Evolutionary conservation across 2,888 invertebrate genomes (phyloP).

Genomic region (Phania funesta): DNA sequence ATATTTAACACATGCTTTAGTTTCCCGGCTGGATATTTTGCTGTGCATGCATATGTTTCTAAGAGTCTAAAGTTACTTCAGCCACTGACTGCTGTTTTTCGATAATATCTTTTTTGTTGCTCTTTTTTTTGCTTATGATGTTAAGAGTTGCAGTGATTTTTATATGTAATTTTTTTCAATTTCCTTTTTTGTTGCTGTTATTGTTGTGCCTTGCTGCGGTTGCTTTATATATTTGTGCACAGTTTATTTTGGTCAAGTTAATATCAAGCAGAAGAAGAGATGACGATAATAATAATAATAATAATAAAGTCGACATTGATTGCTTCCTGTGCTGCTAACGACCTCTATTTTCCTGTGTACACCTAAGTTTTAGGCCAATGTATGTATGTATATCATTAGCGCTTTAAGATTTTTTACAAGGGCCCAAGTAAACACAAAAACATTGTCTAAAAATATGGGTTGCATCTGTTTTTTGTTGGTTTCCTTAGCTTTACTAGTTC

Average conservation of each 20-base stretch:
- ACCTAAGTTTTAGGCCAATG: neutral
- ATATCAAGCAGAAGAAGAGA: conserved; percentile 49
- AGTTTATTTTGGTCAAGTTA: conserved; percentile 59
- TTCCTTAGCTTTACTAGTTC: too few relatives aligned
- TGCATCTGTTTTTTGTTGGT: too few relatives aligned
- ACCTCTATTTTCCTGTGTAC: conserved; percentile 35
- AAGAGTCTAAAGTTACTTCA: conserved; percentile 61
- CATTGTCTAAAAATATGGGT: too few relatives aligned
- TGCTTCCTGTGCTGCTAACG: conserved; percentile 69
- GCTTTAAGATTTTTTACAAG: conserved; percentile 47
- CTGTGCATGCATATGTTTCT: neutral
- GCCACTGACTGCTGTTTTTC: conserved; percentile 44
- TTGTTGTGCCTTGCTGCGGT: conserved; percentile 23
- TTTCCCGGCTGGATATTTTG: conserved; percentile 28
- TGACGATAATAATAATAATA: conserved; percentile 54
- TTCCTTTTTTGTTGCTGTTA: conserved; percentile 36
- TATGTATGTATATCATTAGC: conserved; percentile 55
- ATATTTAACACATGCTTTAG: conserved; percentile 65
- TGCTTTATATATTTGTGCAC: conserved; percentile 13
- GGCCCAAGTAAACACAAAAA: conserved; percentile 31
- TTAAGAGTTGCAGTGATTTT: conserved; percentile 67
- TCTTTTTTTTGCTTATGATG: conserved; percentile 44
- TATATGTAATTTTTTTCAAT: conserved; percentile 57
- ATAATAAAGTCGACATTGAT: conserved; percentile 68
- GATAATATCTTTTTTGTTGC: neutral